Evolutionary conservation across 2,113 vertebrate genomes (phyloP), one percentile per base, ranked within the genome.

Genomic region (Meleagris gallopavo): DNA sequence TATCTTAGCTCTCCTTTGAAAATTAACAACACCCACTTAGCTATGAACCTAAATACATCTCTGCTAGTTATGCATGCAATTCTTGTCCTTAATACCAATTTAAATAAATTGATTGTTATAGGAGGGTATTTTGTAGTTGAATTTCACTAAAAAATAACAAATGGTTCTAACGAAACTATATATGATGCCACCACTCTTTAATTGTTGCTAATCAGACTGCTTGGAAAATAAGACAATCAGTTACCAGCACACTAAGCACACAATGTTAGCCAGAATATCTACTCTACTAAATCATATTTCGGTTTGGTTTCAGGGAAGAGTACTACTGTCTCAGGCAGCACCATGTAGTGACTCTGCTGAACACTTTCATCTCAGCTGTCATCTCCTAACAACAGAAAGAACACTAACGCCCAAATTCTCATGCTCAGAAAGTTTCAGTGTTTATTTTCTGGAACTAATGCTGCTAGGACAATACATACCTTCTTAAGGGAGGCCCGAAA

Each of bases 141-240:
- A n/a, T 55, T 54, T 61, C 30, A 78, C 38, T 22, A 58, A 29
- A 7, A 71, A 69, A 48, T 9, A 38, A 9, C 12, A 29, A 79
- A 50, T 6, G 40, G 45, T 27, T 83, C 9, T 61, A 69, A 81
- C 30, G 61, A 24, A 65, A 45, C 13, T 27, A 46, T 19, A 30
- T 75, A 36, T 11, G n/a, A 65, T 1, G 4, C 11, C 52, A 32
- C 2, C 0, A 2, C 36, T 80, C 36, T 60, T 60, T 22, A 58
- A 36, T 10, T 40, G 45, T 7, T 6, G 46, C 24, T n/a, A 58
- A 57, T 60, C 43, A 81, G 25, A 29, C 50, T 54, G n/a, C 30
- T 55, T 29, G 15, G 34, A 79, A 74, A 24, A 9, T 25, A 76
- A 46, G 71, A 27, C 29, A 52, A 34, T 16, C 8, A 76, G 50